Evolutionary conservation across 2,888 invertebrate genomes (phyloP).

Genomic region (Pristionchus arcanus): DNA sequence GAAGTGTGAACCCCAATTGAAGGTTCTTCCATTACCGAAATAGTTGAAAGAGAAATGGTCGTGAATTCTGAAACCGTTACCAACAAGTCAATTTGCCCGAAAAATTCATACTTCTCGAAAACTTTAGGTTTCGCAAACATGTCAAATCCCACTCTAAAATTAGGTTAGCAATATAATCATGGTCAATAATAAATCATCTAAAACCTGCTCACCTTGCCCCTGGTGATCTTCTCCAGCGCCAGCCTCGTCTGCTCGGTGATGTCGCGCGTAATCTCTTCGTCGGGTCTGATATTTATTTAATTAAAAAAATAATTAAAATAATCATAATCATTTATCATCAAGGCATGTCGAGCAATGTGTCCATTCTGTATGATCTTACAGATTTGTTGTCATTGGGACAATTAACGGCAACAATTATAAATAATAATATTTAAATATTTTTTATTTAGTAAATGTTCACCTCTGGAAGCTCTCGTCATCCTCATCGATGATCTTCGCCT

Average conservation of each 20-base stretch:
- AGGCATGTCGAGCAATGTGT: background rate
- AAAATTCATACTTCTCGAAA: no score
- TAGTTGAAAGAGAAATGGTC: no score
- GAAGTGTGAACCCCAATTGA: no score
- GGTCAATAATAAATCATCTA: background rate
- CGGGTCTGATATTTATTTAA: conserved; percentile 84
- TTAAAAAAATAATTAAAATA: background rate
- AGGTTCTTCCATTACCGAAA: no score
- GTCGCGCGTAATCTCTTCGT: conserved; percentile 86
- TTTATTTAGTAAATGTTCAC: background rate
- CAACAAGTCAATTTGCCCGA: no score
- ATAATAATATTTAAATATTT: background rate
- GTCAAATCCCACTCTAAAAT: no score
- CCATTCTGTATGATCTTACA: no score
- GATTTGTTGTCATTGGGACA: no score
- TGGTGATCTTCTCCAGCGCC: conserved; percentile 78
- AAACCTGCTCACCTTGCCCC: conserved; percentile 64
- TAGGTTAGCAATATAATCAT: no score
- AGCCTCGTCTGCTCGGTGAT: conserved; percentile 85
- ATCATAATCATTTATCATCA: background rate
- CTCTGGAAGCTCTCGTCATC: conserved; percentile 90
- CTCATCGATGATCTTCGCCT: conserved; percentile 91
- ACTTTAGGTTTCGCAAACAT: no score
- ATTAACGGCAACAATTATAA: no score
- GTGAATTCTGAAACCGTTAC: no score